Evolutionary conservation across 2,888 invertebrate genomes (phyloP).

Genomic region (Ptychoptera albimana): DNA sequence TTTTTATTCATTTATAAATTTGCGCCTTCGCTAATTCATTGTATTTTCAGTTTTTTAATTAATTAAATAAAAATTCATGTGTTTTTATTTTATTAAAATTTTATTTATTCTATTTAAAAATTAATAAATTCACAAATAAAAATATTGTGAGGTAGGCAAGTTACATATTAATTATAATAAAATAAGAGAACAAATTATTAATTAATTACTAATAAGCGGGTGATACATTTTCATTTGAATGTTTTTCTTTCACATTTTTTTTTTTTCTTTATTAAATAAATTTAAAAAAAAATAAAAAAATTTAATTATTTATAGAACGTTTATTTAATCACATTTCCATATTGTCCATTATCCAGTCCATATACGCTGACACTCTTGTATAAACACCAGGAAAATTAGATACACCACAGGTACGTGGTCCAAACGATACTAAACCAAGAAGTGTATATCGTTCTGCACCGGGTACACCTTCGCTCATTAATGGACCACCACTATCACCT

Average conservation of each 20-base stretch:
- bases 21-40: no score
- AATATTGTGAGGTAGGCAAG: not conserved
- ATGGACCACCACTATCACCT: slow-evolving; percentile 29
- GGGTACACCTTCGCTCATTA: slow-evolving; percentile 21
- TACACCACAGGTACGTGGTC: slow-evolving; percentile 25
- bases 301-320: slow-evolving; percentile 1
- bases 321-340: slow-evolving; percentile 9
- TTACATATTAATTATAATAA: not conserved
- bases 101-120: no score
- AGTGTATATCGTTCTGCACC: slow-evolving; percentile 15
- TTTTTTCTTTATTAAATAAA: not conserved
- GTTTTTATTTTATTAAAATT: no score
- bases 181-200: not conserved
- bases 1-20: no score
- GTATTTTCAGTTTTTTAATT: no score
- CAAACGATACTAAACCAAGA: slow-evolving; percentile 26
- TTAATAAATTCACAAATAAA: no score
- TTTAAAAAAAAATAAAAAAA: slow-evolving; percentile 3
- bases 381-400: slow-evolving; percentile 29
- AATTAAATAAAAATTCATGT: no score
- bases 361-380: slow-evolving; percentile 26
- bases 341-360: slow-evolving; percentile 28
- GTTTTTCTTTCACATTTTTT: no score
- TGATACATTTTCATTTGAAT: no score
- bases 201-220: no score